Evolutionary conservation across 2,113 vertebrate genomes (phyloP), one percentile per base, ranked within the genome.

Genomic region (Siniperca chuatsi): DNA sequence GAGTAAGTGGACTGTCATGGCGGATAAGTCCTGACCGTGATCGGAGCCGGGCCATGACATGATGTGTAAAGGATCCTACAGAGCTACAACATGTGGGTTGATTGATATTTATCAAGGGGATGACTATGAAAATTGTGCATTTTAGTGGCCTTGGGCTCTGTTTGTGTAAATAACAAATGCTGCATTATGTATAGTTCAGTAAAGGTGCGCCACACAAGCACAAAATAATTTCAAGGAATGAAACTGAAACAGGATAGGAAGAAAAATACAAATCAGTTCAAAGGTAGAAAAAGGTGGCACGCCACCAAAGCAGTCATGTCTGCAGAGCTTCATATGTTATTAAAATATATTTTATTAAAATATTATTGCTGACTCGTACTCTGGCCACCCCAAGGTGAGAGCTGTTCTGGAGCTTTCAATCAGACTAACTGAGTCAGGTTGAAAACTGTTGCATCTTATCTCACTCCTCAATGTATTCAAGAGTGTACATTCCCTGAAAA

Each of bases 1-100:
- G 92, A 90, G 93, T 78, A 91, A 92, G 94, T 95, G 93, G 87
- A 85, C 87, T 95, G 93, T 94, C 94, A 93, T 79, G 86, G 83
- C 75, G 78, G 88, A 92, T 95, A 4, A 4, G 44, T 64, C 58
- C 6, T 9, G 20, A 35, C 21, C 29, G 21, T 55, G 61, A n/a
- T 55, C 50, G 33, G 11, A 58, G 64, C n/a, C 20, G 2, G 18
- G 18, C 7, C 6, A 29, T 42, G 4, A 21, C 48, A 16, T 46
- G 40, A 74, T 61, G 60, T 58, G 10, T 20, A 29, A 73, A 73
- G 11, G 21, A 4, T 67, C 21, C 40, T 8, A 8, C 65, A 46
- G 92, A 94, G 92, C 89, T 81, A 79, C 83, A 78, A 90, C 89
- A 33, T 68, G 50, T 5, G 11, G 23, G 3, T 29, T 55, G 62